Percentiles rank a stretch among this genome's conserved stretches.
Evolutionary conservation across 2,113 vertebrate genomes (phyloP).

Genomic region (Corythornis madagascariensis): DNA sequence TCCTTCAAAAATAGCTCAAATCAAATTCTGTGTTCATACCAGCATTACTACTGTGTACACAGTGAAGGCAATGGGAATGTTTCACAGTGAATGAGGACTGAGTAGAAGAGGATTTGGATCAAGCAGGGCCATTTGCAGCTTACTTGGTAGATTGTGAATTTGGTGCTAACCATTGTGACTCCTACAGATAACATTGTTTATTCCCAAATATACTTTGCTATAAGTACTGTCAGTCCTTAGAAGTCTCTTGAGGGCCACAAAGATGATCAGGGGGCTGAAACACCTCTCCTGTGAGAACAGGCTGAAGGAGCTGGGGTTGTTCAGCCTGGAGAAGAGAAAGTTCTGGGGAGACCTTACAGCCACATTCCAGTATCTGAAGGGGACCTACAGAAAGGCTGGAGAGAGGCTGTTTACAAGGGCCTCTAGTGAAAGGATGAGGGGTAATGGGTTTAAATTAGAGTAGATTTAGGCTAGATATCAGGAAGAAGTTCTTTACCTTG

Average conservation of each 20-base stretch:
- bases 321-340: too few relatives aligned
- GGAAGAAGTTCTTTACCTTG: too few relatives aligned
- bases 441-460: too few relatives aligned
- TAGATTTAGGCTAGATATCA: too few relatives aligned
- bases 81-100: background rate
- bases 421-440: too few relatives aligned
- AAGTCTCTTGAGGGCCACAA: background rate
- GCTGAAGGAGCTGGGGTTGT: too few relatives aligned
- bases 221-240: background rate
- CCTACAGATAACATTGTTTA: background rate
- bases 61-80: background rate
- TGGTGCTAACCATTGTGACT: fast-evolving
- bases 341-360: too few relatives aligned
- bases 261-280: too few relatives aligned
- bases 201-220: background rate
- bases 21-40: background rate
- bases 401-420: too few relatives aligned
- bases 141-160: background rate
- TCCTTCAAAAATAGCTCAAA: background rate
- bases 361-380: too few relatives aligned
- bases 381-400: too few relatives aligned
- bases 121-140: background rate
- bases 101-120: background rate
- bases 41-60: background rate
- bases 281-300: too few relatives aligned